Percentiles rank a stretch among this genome's conserved stretches.
Conservation (phyloP, 2,797 vertebrate genomes). For the Leptatherina wallacei region DNA sequence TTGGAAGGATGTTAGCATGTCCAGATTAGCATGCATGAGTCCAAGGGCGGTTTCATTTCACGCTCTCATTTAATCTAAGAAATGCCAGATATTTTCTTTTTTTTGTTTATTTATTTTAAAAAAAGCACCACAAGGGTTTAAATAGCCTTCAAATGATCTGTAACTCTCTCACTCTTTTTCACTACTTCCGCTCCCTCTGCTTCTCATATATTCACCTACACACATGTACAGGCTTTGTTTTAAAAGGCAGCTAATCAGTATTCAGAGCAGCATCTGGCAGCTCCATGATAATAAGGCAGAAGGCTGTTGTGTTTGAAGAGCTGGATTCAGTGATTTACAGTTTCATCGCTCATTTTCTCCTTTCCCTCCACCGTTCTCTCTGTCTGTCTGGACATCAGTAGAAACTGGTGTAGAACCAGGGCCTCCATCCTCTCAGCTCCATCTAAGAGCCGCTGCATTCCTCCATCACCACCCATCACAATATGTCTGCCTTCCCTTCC, state of each 20-base stretch:
- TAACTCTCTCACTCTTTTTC: background rate
- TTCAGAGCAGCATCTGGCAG: constrained; percentile 62
- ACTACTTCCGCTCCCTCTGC: constrained; percentile 1
- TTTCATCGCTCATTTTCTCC: constrained; percentile 35
- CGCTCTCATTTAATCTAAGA: no score
- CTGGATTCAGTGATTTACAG: constrained; percentile 51
- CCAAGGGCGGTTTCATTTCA: no score
- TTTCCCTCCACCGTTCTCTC: constrained; percentile 22
- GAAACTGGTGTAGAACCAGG: constrained; percentile 52
- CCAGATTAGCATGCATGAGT: background rate
- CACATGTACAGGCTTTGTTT: constrained; percentile 13
- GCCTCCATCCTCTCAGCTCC: constrained; percentile 42
- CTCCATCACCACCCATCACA: constrained; percentile 61
- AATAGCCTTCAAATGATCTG: constrained; percentile 3
- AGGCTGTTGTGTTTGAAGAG: constrained; percentile 55
- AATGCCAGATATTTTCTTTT: no score
- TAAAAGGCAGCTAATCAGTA: constrained; percentile 68
- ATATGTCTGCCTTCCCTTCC: constrained; percentile 41
- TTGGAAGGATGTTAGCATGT: background rate
- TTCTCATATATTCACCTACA: constrained; percentile 22
- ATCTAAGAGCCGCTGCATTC: constrained; percentile 53
- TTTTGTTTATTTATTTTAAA: no score
- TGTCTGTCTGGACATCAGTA: constrained; percentile 31
- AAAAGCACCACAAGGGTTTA: no score
- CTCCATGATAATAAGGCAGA: constrained; percentile 46